Conservation (phyloP, 1,140 invertebrate genomes). For the Phocides pigmalion region DNA sequence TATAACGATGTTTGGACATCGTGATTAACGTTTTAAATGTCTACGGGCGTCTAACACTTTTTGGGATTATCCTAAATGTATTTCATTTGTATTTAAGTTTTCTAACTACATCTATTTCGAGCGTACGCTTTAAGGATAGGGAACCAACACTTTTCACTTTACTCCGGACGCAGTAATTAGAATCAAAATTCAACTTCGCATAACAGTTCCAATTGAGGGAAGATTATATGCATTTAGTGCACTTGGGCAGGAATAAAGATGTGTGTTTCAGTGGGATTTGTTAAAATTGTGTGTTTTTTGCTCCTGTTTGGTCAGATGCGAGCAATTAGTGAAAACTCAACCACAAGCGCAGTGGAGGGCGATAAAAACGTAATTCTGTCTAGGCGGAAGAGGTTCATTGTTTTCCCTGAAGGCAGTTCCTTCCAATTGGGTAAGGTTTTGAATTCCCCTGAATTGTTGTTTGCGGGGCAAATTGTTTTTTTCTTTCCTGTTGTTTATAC, state of each 20-base stretch:
- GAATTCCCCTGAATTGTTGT: constrained; percentile 14
- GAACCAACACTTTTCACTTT: constrained; percentile 3
- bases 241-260: constrained; percentile 16
- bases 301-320: constrained; percentile 19
- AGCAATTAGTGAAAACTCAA: constrained; percentile 30
- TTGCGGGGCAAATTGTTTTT: constrained; percentile 5
- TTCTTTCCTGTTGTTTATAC: constrained; percentile 15
- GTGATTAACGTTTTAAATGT: constrained; percentile 63
- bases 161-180: background rate
- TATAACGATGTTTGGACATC: constrained; percentile 53
- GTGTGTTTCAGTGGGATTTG: constrained; percentile 16
- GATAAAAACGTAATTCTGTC: constrained; percentile 59
- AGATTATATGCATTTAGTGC: background rate
- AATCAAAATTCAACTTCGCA: background rate
- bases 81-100: constrained; percentile 16
- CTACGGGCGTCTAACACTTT: constrained; percentile 42
- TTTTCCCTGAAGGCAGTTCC: constrained; percentile 91
- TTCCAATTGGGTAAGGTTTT: constrained; percentile 87
- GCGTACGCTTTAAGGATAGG: background rate
- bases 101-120: constrained; percentile 1
- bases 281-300: constrained; percentile 34
- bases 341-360: constrained; percentile 11
- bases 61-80: constrained; percentile 40
- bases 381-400: constrained; percentile 88
- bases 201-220: background rate